A percentile compares a stretch with the other conserved stretches of the same genome.
Evolutionary conservation across 1,140 invertebrate genomes (phyloP).

Genomic region (Aradophagus sp.): DNA sequence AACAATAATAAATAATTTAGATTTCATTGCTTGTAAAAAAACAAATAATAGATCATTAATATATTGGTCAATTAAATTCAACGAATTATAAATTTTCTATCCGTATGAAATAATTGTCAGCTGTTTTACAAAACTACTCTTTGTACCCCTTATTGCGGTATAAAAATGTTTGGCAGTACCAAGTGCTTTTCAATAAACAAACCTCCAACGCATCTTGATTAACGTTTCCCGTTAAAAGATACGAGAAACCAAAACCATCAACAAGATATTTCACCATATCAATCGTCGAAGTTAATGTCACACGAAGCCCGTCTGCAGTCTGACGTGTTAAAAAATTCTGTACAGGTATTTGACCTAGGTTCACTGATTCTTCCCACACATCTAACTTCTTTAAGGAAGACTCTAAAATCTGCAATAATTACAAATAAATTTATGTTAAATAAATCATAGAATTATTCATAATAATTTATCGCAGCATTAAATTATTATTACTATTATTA

Average conservation of each 20-base stretch:
- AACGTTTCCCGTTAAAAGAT: neutral
- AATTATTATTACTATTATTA: too few species aligned
- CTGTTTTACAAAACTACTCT: too few species aligned
- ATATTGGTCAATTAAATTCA: too few species aligned
- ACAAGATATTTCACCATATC: neutral
- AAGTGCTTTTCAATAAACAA: neutral
- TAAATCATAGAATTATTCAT: neutral
- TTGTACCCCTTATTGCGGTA: neutral
- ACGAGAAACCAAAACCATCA: neutral
- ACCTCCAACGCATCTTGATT: constrained; percentile 1
- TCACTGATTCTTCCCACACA: neutral
- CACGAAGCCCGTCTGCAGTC: neutral
- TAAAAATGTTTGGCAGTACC: neutral
- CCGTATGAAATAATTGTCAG: too few species aligned
- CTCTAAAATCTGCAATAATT: neutral
- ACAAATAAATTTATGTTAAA: neutral
- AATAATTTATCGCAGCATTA: neutral
- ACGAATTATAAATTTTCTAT: too few species aligned
- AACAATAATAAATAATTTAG: too few species aligned
- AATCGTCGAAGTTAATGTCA: neutral
- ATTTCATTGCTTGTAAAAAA: too few species aligned
- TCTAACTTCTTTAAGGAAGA: neutral
- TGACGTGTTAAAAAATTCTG: neutral
- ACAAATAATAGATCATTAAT: too few species aligned
- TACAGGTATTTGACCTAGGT: neutral